phyloP scores from a whole-genome alignment of 2,797 vertebrate species.

The Pteropus rufus region DNA sequence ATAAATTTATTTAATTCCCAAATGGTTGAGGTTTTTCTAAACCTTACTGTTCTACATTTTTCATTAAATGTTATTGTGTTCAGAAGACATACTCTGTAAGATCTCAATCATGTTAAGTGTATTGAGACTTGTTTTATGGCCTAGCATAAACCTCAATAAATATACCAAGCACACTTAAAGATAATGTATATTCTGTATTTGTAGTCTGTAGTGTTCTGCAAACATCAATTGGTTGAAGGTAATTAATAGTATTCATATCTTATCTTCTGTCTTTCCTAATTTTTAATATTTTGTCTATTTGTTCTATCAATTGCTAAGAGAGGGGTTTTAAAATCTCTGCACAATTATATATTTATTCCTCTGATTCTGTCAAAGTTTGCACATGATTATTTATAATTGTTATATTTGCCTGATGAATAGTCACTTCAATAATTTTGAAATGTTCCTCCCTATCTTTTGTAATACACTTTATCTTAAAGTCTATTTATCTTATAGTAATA shows the following conservation, averaged over 20 bases:
- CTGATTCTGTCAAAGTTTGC: background rate
- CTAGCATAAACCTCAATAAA: too few species aligned
- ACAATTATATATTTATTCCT: background rate
- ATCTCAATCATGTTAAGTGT: background rate
- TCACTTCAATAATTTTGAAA: background rate
- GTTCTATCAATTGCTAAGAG: background rate
- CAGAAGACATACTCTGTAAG: background rate
- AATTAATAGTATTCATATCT: background rate
- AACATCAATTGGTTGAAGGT: background rate
- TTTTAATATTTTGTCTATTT: background rate
- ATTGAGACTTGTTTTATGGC: background rate
- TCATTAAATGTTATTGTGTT: background rate
- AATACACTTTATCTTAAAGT: background rate
- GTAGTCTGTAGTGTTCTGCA: background rate
- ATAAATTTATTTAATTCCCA: background rate
- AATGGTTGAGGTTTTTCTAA: background rate
- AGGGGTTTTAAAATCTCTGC: background rate
- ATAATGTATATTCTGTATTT: background rate
- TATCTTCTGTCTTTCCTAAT: background rate
- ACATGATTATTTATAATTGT: background rate
- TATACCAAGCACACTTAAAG: background rate
- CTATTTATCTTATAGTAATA: background rate
- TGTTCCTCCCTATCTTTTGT: background rate
- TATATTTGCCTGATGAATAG: background rate
- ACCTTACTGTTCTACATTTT: background rate